phyloP scores from a whole-genome alignment of 2,888 invertebrate genomes.

The Eupithecia dodoneata region DNA sequence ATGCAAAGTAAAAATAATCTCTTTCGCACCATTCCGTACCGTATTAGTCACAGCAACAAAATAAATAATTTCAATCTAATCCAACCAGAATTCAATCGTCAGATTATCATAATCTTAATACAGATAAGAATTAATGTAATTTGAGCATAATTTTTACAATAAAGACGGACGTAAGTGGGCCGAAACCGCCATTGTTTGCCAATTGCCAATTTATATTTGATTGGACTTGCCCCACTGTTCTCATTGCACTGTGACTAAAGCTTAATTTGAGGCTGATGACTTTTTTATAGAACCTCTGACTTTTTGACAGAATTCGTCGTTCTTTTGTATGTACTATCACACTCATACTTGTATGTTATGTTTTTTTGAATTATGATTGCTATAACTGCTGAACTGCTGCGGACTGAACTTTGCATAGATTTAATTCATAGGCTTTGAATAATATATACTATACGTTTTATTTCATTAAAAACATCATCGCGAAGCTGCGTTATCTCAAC shows the following conservation, averaged over 20 bases:
- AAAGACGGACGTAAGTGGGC: slow-evolving; percentile 70
- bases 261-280: slow-evolving; percentile 24
- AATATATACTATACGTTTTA: background rate
- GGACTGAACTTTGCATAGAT: background rate
- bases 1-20: background rate
- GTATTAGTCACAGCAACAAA: background rate
- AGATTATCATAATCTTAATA: slow-evolving; percentile 53
- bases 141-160: slow-evolving; percentile 60
- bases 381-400: background rate
- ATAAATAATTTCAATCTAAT: slow-evolving; percentile 3
- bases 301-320: background rate
- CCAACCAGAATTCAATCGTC: slow-evolving; percentile 16
- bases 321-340: background rate
- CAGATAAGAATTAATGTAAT: slow-evolving; percentile 70
- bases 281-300: slow-evolving; percentile 10
- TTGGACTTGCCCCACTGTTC: slow-evolving; percentile 29
- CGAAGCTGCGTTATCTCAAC: too few species aligned
- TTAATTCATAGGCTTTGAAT: background rate
- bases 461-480: too few species aligned
- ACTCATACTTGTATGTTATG: background rate
- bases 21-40: background rate
- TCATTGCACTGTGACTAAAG: slow-evolving; percentile 31
- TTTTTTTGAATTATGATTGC: background rate
- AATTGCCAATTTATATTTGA: slow-evolving; percentile 35
- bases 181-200: slow-evolving; percentile 27